Base-by-base conservation (phyloP, 2,888 invertebrate genomes). In the Ophioninae sp. region DNA sequence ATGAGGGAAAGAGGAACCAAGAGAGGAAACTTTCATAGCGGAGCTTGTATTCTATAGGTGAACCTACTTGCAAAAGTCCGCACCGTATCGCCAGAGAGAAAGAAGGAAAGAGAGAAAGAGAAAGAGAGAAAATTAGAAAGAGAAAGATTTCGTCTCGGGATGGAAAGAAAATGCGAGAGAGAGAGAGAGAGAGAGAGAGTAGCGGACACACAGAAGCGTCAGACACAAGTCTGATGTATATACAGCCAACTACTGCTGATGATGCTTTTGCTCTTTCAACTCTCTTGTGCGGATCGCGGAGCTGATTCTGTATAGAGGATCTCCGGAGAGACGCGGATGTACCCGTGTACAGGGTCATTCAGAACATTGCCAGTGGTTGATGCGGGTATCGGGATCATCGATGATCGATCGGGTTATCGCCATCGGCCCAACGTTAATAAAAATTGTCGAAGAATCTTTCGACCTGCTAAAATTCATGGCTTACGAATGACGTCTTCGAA, bases 1-100 rank as follows among this genome's bases (percentile, higher is more conserved):
- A 30, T 67, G 50, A 50, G 50, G 17, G 50, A 50, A 50, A 50
- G 50, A 50, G 56, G 8, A 44, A 70, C n/a, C 59, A 70, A 74
- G 69, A 74, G 75, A 44, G 72, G 23, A 73, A 79, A 76, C 70
- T 84, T 82, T 76, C 77, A 85, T 41, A 64, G 39, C 65, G 41
- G 10, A 68, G 72, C 41, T 72, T 39, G 69, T 61, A 67, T 21
- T 57, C 30, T 67, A 67, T 44, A 20, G 13, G 21, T 41, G 21
- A n/a, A 67, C 67, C 37, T 37, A 65, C 65, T 65, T 20, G 56
- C 65, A 75, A 65, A 65, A 74, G 78, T 44, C 74, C 21, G 59
- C 72, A 79, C 70, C 41, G 82, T 79, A 79, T 70, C 57, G 20
- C 41, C 57, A 56, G 59, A 65, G 44, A 23, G 20, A n/a, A 10